A percentile compares a stretch with the other conserved stretches of the same genome.
phyloP scores from a whole-genome alignment of 1,140 invertebrate species.

The Calosoma granatense region DNA sequence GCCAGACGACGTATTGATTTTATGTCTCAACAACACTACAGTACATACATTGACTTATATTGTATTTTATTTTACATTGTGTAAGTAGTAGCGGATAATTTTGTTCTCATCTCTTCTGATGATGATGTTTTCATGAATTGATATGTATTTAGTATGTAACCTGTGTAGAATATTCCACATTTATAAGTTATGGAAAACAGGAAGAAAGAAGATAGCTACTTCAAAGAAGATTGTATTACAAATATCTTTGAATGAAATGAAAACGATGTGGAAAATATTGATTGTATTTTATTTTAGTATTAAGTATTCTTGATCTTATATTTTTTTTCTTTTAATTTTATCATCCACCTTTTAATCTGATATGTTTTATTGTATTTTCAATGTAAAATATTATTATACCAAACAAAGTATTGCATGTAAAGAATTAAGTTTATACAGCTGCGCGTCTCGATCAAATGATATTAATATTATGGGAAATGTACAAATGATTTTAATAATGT shows the following conservation, averaged over 20 bases:
- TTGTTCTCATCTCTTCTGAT: no score
- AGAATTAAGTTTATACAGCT: no score
- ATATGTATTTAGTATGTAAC: neutral
- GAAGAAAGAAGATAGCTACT: neutral
- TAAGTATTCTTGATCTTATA: neutral
- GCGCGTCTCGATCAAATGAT: no score
- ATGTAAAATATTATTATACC: no score
- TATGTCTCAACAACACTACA: neutral
- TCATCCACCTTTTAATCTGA: neutral
- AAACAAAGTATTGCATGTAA: no score
- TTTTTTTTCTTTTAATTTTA: neutral
- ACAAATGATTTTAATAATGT: no score
- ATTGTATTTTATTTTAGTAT: neutral
- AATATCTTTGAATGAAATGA: neutral
- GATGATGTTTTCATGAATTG: neutral
- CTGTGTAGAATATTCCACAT: neutral
- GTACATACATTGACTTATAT: neutral
- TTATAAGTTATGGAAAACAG: neutral
- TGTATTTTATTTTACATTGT: no score
- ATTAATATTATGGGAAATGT: no score
- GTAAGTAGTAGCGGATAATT: no score
- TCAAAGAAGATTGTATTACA: neutral
- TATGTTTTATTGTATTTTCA: no score
- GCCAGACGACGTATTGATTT: no score
- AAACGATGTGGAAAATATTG: neutral